Evolutionary conservation across 2,888 invertebrate species (phyloP).

Genomic region (Orchesellides sinensis): DNA sequence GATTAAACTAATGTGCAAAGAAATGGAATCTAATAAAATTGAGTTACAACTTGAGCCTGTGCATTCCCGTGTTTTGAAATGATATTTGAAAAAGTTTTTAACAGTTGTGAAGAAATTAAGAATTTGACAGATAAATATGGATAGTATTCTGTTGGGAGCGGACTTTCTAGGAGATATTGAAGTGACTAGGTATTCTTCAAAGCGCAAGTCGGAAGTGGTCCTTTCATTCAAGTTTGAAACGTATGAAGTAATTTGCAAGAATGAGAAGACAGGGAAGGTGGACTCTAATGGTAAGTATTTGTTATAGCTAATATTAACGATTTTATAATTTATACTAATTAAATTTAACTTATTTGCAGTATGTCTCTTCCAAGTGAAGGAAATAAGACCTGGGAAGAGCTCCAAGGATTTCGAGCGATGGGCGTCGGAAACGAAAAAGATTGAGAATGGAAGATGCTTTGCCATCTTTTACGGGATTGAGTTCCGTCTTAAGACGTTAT

Average conservation of each 20-base stretch:
- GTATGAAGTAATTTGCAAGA: conserved; percentile 54
- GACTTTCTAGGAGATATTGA: conserved; percentile 65
- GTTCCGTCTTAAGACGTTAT: conserved; percentile 64
- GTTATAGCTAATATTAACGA: background rate
- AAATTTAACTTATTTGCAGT: conserved; percentile 40
- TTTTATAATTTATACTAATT: background rate
- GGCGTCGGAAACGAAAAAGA: conserved; percentile 60
- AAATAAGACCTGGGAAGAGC: conserved; percentile 62
- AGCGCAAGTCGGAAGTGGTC: conserved; percentile 30
- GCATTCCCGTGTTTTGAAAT: too few species aligned
- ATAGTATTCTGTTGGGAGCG: conserved; percentile 55
- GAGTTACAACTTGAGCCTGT: too few species aligned
- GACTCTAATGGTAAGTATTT: conserved; percentile 51
- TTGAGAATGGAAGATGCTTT: conserved; percentile 60
- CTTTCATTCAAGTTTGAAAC: conserved; percentile 61
- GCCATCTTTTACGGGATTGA: conserved; percentile 62
- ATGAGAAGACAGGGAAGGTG: conserved; percentile 49
- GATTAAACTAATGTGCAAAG: too few species aligned
- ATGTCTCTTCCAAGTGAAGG: conserved; percentile 65
- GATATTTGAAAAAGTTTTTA: too few species aligned
- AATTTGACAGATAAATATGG: conserved; percentile 31
- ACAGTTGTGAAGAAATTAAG: too few species aligned
- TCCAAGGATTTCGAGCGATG: conserved; percentile 62
- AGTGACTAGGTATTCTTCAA: conserved; percentile 49
- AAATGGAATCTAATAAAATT: too few species aligned